These are phyloP conservation scores for Chascanopsetta lugubris DNA, from an alignment of 2,113 vertebrate species.

Conservation along the genomic window DNA sequence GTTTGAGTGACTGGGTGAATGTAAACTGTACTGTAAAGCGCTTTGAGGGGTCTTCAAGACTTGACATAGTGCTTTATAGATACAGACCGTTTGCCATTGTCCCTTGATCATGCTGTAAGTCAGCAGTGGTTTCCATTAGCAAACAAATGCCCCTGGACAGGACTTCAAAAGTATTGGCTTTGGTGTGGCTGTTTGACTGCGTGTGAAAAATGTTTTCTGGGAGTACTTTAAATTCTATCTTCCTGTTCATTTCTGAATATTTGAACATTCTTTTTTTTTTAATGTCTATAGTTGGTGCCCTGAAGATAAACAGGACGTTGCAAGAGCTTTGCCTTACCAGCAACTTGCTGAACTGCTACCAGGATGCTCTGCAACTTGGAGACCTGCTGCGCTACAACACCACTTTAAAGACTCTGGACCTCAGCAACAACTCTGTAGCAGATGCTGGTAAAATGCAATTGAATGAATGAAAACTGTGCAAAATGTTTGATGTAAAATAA, in stretches of 20 bases:
- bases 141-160: too few relatives aligned
- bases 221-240: background rate
- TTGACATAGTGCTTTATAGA: too few relatives aligned
- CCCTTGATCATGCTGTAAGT: too few relatives aligned
- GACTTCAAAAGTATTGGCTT: too few relatives aligned
- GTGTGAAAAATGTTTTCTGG: too few relatives aligned
- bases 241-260: background rate
- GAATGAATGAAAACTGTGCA: background rate
- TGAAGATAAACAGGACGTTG: slow-evolving; percentile 75
- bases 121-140: too few relatives aligned
- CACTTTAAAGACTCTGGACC: slow-evolving; percentile 72
- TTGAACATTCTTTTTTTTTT: background rate
- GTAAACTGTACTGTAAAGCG: too few relatives aligned
- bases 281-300: slow-evolving; percentile 66
- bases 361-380: slow-evolving; percentile 81
- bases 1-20: too few relatives aligned
- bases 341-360: slow-evolving; percentile 81
- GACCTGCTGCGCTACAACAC: slow-evolving; percentile 79
- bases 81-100: too few relatives aligned
- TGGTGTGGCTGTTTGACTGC: too few relatives aligned
- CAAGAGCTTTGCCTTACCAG: slow-evolving; percentile 75
- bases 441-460: slow-evolving; percentile 70
- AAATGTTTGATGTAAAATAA: background rate
- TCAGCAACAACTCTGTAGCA: slow-evolving; percentile 76
- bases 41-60: too few relatives aligned